Evolutionary conservation across 1,140 invertebrate species (phyloP).

Genomic region (Drosophila kepulauana): DNA sequence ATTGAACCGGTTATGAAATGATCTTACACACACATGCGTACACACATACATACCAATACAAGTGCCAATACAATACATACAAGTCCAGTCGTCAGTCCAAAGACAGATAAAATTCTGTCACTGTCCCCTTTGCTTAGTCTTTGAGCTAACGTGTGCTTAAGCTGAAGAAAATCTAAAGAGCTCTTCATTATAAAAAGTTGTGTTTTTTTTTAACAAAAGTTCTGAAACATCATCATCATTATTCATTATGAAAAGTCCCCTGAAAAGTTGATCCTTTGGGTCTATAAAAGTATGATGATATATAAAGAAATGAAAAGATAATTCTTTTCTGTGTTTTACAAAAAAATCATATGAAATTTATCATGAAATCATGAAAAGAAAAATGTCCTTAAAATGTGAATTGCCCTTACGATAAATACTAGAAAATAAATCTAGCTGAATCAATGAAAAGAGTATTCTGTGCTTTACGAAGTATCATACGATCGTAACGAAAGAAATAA

Average conservation of each 20-base stretch:
- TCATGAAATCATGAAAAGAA: no score
- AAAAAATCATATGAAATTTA: no score
- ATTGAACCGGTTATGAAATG: slow-evolving; percentile 19
- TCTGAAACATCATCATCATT: neutral
- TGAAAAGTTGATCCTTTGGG: neutral
- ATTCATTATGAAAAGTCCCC: neutral
- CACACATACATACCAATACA: neutral
- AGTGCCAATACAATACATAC: slow-evolving; percentile 3
- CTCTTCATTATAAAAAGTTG: neutral
- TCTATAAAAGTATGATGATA: neutral
- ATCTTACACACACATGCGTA: neutral
- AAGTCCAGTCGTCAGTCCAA: neutral
- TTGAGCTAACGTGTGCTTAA: slow-evolving; percentile 32
- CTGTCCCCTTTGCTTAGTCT: slow-evolving; percentile 39
- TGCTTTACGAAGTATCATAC: no score
- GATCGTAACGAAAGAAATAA: no score
- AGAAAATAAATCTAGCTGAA: neutral
- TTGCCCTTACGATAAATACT: slow-evolving; percentile 1
- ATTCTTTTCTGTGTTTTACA: no score
- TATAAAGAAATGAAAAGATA: no score
- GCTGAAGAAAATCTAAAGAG: slow-evolving; percentile 13
- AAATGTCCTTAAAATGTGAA: neutral
- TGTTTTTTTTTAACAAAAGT: neutral
- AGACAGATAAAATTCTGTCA: slow-evolving; percentile 1
- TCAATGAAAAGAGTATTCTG: no score